phyloP scores from a whole-genome alignment of 2,888 invertebrate genomes.

The Pomacea canaliculata region DNA sequence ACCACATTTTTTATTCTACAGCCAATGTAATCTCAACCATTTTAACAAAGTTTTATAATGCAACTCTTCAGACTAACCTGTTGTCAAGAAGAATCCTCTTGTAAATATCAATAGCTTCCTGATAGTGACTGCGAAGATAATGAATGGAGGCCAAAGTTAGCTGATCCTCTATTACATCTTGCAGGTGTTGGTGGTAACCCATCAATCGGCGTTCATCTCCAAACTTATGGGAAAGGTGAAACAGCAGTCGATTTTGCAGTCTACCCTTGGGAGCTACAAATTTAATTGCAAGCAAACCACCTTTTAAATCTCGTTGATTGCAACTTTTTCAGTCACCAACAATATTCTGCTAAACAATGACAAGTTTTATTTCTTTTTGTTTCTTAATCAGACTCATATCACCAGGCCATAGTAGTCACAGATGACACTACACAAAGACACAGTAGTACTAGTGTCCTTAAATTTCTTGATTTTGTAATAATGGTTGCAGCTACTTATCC shows the following conservation, averaged over 20 bases:
- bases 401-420: too few species aligned
- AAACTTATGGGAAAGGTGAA: slow-evolving; percentile 94
- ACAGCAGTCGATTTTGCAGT: slow-evolving; percentile 83
- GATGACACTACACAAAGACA: too few species aligned
- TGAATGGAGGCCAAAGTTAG: slow-evolving; percentile 95
- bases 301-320: not conserved
- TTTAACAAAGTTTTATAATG: too few species aligned
- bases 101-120: slow-evolving; percentile 98
- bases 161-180: slow-evolving; percentile 93
- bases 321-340: too few species aligned
- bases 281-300: not conserved
- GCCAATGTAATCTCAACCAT: too few species aligned
- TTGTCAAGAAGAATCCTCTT: slow-evolving; percentile 92
- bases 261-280: slow-evolving; percentile 72
- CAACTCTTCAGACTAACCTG: slow-evolving; percentile 74
- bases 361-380: too few species aligned
- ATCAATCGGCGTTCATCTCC: slow-evolving; percentile 87
- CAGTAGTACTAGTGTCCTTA: too few species aligned
- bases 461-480: too few species aligned
- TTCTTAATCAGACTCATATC: too few species aligned
- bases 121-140: slow-evolving; percentile 94
- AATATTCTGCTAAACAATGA: too few species aligned
- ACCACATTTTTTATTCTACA: too few species aligned
- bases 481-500: too few species aligned
- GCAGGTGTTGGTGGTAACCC: slow-evolving; percentile 85